A percentile compares a stretch with the other conserved stretches of the same genome.
These are phyloP conservation scores for Platyrinchus mystaceus DNA, from an alignment of 2,797 vertebrate species.

Conservation along the genomic window DNA sequence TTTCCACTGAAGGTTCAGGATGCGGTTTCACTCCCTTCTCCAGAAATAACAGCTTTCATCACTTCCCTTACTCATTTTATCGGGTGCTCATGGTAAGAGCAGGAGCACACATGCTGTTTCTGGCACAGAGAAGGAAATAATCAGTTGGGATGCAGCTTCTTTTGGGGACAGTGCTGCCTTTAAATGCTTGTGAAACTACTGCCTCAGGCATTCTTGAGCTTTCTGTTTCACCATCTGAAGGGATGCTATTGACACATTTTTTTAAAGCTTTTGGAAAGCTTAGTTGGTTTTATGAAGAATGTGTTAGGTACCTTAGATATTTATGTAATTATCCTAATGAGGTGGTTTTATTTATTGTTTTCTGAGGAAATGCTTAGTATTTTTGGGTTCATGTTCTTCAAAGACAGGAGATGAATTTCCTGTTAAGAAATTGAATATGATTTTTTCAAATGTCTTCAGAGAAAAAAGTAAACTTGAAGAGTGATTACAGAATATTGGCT, in stretches of 20 bases:
- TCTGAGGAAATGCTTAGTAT: slow-evolving; percentile 26
- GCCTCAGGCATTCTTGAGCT: slow-evolving; percentile 29
- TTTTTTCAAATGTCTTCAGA: slow-evolving; percentile 61
- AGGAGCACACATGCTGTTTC: slow-evolving; percentile 49
- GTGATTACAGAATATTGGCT: slow-evolving; percentile 74
- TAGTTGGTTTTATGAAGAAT: neutral
- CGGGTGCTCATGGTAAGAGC: neutral
- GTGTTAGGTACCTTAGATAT: slow-evolving; percentile 12
- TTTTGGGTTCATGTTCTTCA: slow-evolving; percentile 9
- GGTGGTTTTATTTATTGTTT: slow-evolving; percentile 56
- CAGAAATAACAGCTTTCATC: slow-evolving; percentile 32
- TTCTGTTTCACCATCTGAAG: slow-evolving; percentile 49
- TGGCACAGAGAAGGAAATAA: slow-evolving; percentile 15
- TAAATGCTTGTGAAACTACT: slow-evolving; percentile 11
- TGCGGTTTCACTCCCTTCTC: neutral
- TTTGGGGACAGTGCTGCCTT: slow-evolving; percentile 19
- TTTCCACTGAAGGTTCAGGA: neutral
- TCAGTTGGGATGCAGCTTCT: neutral
- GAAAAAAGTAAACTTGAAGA: slow-evolving; percentile 61
- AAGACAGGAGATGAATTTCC: slow-evolving; percentile 38
- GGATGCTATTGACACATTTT: neutral
- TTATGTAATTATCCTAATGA: slow-evolving; percentile 53
- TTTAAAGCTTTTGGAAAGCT: neutral
- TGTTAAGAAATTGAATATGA: slow-evolving; percentile 28
- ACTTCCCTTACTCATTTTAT: neutral